Evolutionary conservation across 2,113 vertebrate genomes (phyloP).

Genomic region (Ptyas mucosa): DNA sequence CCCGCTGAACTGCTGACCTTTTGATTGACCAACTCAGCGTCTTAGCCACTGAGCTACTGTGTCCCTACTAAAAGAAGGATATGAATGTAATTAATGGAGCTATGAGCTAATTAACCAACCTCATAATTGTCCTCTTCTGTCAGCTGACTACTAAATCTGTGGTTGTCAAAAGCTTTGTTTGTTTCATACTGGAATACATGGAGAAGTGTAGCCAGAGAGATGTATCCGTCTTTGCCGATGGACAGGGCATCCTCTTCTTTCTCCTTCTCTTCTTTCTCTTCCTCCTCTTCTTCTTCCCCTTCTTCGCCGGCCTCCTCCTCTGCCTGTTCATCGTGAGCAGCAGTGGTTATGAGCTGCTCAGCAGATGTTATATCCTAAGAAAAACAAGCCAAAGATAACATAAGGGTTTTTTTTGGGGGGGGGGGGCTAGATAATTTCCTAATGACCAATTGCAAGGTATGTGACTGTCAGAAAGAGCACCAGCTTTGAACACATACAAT

Average conservation of each 20-base stretch:
- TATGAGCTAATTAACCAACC: conserved; percentile 59
- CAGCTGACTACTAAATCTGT: conserved; percentile 48
- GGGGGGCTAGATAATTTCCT: not conserved
- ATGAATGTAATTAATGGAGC: not conserved
- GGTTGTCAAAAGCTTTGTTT: conserved; percentile 46
- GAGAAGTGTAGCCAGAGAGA: conserved; percentile 75
- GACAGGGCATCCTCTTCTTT: conserved; percentile 34
- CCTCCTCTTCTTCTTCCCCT: conserved; percentile 11
- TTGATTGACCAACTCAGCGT: too few relatives aligned
- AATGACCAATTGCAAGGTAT: not conserved
- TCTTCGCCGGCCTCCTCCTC: not conserved
- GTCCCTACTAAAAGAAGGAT: not conserved
- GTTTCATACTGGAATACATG: conserved; percentile 68
- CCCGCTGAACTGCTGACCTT: too few relatives aligned
- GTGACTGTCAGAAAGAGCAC: not conserved
- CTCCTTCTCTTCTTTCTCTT: conserved; percentile 29
- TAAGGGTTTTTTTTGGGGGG: not conserved
- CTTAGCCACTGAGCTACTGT: too few relatives aligned
- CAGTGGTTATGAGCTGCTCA: not conserved
- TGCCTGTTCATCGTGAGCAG: conserved; percentile 8
- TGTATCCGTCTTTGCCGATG: conserved; percentile 45
- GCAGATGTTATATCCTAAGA: conserved; percentile 44
- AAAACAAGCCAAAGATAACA: not conserved
- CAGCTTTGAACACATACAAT: not conserved
- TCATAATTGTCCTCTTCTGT: conserved; percentile 62